Base-by-base conservation (phyloP, 2,113 vertebrate species). In the Alosa alosa region DNA sequence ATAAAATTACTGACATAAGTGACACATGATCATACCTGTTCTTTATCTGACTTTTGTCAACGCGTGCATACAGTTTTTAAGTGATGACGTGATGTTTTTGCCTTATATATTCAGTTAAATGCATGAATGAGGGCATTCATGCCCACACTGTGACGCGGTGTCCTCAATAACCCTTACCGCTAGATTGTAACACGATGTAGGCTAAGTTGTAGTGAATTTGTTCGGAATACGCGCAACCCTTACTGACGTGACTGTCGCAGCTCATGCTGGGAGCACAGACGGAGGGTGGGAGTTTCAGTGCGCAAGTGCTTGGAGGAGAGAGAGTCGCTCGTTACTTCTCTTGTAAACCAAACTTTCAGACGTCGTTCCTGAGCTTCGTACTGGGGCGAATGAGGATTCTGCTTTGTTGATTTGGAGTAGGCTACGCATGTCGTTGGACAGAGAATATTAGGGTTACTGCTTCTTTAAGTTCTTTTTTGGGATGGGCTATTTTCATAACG, bases 401-500 rank as follows among this genome's bases (percentile, higher is more conserved):
- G 15, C 52, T 57, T 46, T 8, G 8, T 68, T 86, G 25, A 84
- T 84, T 84, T 64, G 47, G 60, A 57, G 46, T 84, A 75, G 45
- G 72, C 31, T 31, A 44, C 72, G 85, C 72, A 84, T 86, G 60
- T 75, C 60, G 6, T 25, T 55, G 81, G 72, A 85, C 44, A 87
- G 83, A 50, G 44, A 46, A 84, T 86, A 87, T 83, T 89, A 87
- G 87, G 75, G 92, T 90, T 92, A 89, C 92, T 96, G 94, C 94
- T 94, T 93, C 95, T 96, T 96, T 96, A 96, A 96, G 94, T 93
- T 64, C 84, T 90, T 93, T 90, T 93, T 92, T 94, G 93, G 93
- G 95, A 94, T 93, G 93, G 94, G 94, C 94, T 94, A 91, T 93
- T 91, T 94, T 95, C 95, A 94, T 95, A 92, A 95, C 95, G 94